Conservation (phyloP, 2,888 invertebrate genomes). For the Lasioglossum oenotherae region DNA sequence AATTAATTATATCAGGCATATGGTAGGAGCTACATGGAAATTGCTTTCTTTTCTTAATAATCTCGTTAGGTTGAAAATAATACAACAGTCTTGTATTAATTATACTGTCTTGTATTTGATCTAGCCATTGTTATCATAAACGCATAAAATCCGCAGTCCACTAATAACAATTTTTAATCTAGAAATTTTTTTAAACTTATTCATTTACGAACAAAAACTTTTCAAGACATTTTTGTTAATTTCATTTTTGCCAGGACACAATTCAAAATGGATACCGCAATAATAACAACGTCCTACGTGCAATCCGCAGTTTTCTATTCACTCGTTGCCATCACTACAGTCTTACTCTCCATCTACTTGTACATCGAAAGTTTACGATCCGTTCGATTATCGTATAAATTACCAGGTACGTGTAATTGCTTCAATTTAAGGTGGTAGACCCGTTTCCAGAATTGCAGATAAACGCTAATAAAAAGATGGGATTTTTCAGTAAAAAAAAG, state of each 20-base stretch:
- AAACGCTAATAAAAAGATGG: too few species aligned
- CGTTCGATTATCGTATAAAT: slow-evolving; percentile 75
- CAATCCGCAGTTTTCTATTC: slow-evolving; percentile 76
- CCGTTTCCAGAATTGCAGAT: too few species aligned
- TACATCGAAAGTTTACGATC: slow-evolving; percentile 75
- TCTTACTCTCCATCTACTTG: slow-evolving; percentile 78
- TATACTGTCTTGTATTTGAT: too few species aligned
- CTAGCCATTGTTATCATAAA: too few species aligned
- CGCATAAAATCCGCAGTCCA: too few species aligned
- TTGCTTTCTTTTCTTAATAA: too few species aligned
- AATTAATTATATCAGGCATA: too few species aligned
- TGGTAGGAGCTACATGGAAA: too few species aligned
- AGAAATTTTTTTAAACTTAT: background rate
- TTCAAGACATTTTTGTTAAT: background rate
- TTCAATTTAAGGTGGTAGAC: background rate
- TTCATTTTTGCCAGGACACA: background rate
- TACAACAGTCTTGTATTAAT: too few species aligned
- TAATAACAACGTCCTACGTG: slow-evolving; percentile 67
- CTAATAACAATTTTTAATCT: background rate
- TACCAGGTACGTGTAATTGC: slow-evolving; percentile 77
- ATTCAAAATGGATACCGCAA: slow-evolving; percentile 47
- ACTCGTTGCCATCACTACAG: slow-evolving; percentile 72
- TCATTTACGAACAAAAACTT: background rate
- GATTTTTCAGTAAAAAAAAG: too few species aligned
- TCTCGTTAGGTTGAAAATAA: too few species aligned